A percentile compares a stretch with the other conserved stretches of the same genome.
Conservation (phyloP, 2,888 invertebrate species). For the Deroplatys truncata region DNA sequence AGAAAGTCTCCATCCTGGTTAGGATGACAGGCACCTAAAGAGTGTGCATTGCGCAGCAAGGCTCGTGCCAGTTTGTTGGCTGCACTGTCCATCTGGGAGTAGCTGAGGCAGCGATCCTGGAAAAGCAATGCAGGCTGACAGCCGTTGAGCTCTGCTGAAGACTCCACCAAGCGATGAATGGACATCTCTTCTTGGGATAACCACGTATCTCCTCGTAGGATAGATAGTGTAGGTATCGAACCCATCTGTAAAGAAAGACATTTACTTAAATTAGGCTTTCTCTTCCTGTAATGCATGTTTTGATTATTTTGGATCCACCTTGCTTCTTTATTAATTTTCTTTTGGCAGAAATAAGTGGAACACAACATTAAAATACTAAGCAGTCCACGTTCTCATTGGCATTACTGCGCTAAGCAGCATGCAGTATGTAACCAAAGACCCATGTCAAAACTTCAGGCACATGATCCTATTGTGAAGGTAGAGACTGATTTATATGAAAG, state of each 20-base stretch:
- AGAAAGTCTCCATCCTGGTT: constrained; percentile 69
- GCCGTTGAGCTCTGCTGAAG: background rate
- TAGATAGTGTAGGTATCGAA: constrained; percentile 68
- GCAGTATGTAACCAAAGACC: too few species aligned
- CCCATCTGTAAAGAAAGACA: constrained; percentile 57
- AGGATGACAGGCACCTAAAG: constrained; percentile 30
- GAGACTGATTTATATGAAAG: too few species aligned
- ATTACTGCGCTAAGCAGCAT: too few species aligned
- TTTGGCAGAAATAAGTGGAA: too few species aligned
- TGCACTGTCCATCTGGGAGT: constrained; percentile 52
- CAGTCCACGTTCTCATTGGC: too few species aligned
- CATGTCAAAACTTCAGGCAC: too few species aligned
- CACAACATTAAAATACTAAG: too few species aligned
- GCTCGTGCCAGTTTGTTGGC: constrained; percentile 57
- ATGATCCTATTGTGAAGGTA: too few species aligned
- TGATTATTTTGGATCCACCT: background rate
- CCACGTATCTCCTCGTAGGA: constrained; percentile 44
- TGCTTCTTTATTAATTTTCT: too few species aligned
- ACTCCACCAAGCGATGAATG: constrained; percentile 55
- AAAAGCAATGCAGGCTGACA: constrained; percentile 21
- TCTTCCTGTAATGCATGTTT: background rate
- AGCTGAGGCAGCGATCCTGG: constrained; percentile 41
- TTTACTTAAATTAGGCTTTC: background rate
- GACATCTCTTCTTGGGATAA: constrained; percentile 36
- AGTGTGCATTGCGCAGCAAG: constrained; percentile 47